Conservation (phyloP, 2,888 invertebrate genomes). For the Orthosia cruda region DNA sequence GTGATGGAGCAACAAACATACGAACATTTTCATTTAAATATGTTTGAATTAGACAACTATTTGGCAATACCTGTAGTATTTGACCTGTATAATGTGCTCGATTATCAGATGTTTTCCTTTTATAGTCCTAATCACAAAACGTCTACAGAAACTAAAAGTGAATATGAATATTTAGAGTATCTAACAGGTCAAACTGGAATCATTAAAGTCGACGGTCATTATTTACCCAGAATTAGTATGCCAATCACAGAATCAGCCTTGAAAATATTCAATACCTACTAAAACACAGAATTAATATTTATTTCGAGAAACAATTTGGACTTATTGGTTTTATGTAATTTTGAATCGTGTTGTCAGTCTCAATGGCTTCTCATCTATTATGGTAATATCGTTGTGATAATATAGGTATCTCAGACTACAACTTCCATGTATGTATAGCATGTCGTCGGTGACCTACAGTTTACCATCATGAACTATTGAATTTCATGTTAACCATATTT, state of each 20-base stretch:
- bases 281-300: conserved; percentile 20
- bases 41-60: not conserved
- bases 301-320: conserved; percentile 32
- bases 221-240: conserved; percentile 36
- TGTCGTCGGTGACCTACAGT: conserved; percentile 4
- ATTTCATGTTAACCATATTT: too few species aligned
- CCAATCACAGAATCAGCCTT: conserved; percentile 46
- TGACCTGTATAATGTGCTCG: not conserved
- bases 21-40: not conserved
- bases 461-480: too few species aligned
- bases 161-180: conserved; percentile 5
- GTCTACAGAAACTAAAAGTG: conserved; percentile 6
- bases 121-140: conserved; percentile 6
- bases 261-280: conserved; percentile 34
- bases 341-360: conserved; percentile 1
- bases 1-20: not conserved
- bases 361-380: conserved; percentile 34
- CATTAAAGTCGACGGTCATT: conserved; percentile 3
- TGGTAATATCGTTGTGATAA: conserved; percentile 27
- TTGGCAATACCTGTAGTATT: too few species aligned
- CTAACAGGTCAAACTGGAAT: conserved; percentile 39
- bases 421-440: not conserved
- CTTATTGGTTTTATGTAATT: not conserved
- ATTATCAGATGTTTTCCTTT: conserved; percentile 18
- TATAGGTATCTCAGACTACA: too few species aligned